phyloP scores from a whole-genome alignment of 2,113 vertebrate species.

The Melanostigma gelatinosum region DNA sequence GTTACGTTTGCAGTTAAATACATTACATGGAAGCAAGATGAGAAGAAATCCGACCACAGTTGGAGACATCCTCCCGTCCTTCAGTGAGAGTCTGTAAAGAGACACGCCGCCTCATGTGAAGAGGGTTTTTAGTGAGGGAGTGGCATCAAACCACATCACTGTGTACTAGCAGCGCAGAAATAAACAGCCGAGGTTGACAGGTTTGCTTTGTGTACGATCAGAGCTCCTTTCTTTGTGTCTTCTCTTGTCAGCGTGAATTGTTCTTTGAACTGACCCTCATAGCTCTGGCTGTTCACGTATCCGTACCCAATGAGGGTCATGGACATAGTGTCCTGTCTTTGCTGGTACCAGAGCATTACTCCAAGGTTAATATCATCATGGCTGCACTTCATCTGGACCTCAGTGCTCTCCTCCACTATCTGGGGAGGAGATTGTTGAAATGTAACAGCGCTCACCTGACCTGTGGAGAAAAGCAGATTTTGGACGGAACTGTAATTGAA shows the following conservation, averaged over 20 bases:
- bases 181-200: slow-evolving; percentile 68
- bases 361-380: slow-evolving; percentile 13
- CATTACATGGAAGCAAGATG: slow-evolving; percentile 46
- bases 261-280: slow-evolving; percentile 44
- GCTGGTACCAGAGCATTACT: slow-evolving; percentile 72
- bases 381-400: slow-evolving; percentile 54
- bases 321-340: background rate
- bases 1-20: background rate
- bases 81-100: background rate
- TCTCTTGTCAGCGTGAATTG: slow-evolving; percentile 41
- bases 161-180: slow-evolving; percentile 77
- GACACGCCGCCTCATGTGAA: background rate
- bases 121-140: slow-evolving; percentile 55
- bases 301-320: slow-evolving; percentile 71
- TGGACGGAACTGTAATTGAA: background rate
- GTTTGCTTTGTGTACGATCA: slow-evolving; percentile 26
- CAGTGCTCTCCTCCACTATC: background rate
- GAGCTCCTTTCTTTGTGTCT: slow-evolving; percentile 14
- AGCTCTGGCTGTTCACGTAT: background rate
- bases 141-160: slow-evolving; percentile 55
- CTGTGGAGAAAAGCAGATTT: slow-evolving; percentile 37
- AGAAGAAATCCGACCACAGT: slow-evolving; percentile 37
- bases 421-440: slow-evolving; percentile 46
- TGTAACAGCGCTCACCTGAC: slow-evolving; percentile 18
- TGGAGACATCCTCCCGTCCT: slow-evolving; percentile 19